Conservation (phyloP, 53 echinoderm and acorn worm genomes). For the Zoroaster sp. region DNA sequence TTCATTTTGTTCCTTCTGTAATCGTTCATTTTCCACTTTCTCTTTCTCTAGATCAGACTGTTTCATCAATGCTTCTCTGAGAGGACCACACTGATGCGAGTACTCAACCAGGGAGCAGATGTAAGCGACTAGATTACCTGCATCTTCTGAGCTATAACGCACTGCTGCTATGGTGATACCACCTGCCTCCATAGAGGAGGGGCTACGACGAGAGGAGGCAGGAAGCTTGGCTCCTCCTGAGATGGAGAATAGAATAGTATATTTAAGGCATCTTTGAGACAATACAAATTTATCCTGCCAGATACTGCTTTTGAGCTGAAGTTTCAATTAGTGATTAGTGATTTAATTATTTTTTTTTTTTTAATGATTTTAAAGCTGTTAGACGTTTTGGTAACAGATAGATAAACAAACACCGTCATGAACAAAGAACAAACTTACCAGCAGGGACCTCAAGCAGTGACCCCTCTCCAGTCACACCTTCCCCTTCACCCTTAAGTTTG, state of each 20-base stretch:
- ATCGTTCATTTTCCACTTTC: constrained; percentile 77
- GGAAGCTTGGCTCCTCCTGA: constrained; percentile 79
- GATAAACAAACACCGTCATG: background rate
- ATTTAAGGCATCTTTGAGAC: no score
- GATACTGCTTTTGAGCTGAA: background rate
- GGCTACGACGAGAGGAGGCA: constrained; percentile 80
- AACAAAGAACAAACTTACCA: constrained; percentile 35
- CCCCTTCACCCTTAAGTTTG: constrained; percentile 57
- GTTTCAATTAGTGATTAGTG: no score
- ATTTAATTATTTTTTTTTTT: no score
- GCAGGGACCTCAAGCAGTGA: constrained; percentile 78
- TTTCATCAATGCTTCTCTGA: constrained; percentile 67
- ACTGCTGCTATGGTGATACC: constrained; percentile 96
- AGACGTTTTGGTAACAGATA: no score
- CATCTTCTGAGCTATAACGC: constrained; percentile 99
- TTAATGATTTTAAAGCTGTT: no score
- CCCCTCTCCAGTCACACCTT: constrained; percentile 86
- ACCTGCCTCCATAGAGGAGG: constrained; percentile 66
- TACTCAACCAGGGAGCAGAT: constrained; percentile 95
- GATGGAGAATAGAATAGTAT: no score
- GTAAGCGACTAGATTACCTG: constrained; percentile 92
- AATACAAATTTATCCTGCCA: no score
- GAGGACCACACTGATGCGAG: constrained; percentile 88
- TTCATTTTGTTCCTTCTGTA: constrained; percentile 94
- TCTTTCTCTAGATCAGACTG: constrained; percentile 82